Percentiles rank a stretch among this genome's conserved stretches.
phyloP scores from a whole-genome alignment of 2,797 vertebrate genomes.

The Fratercula arctica region DNA sequence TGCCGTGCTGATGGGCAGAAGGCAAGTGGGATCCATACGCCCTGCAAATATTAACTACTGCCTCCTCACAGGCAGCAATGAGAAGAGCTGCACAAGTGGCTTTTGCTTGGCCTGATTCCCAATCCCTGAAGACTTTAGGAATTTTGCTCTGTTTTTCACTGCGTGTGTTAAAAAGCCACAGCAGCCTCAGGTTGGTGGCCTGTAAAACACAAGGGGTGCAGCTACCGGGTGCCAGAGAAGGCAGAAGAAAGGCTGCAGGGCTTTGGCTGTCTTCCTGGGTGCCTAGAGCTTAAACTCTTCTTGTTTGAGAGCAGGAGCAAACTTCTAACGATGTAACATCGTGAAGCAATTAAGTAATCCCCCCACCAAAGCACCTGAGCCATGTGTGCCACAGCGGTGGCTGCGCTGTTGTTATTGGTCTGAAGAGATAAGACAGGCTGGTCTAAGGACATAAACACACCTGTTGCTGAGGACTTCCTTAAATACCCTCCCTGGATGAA shows the following conservation, averaged over 20 bases:
- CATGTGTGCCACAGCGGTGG: not conserved
- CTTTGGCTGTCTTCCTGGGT: not conserved
- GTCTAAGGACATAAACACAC: not conserved
- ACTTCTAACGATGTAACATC: not conserved
- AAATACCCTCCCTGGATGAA: not conserved
- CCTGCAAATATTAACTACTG: not conserved
- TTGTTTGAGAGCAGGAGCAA: not conserved
- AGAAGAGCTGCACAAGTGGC: not conserved
- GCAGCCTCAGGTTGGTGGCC: not conserved
- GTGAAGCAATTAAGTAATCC: not conserved
- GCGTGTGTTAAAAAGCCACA: not conserved
- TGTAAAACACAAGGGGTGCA: not conserved
- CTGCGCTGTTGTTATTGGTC: not conserved
- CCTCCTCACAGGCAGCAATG: not conserved
- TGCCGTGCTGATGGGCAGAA: not conserved
- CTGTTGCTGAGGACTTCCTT: not conserved
- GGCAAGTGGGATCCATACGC: not conserved
- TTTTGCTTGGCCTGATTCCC: not conserved
- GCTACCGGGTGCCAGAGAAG: not conserved
- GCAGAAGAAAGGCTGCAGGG: not conserved
- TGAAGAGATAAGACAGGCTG: not conserved
- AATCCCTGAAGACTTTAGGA: not conserved
- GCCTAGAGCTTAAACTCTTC: not conserved
- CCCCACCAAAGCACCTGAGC: not conserved
- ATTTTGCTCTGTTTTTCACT: not conserved